Conservation (phyloP, 2,797 vertebrate species). For the Diplodus sargus region DNA sequence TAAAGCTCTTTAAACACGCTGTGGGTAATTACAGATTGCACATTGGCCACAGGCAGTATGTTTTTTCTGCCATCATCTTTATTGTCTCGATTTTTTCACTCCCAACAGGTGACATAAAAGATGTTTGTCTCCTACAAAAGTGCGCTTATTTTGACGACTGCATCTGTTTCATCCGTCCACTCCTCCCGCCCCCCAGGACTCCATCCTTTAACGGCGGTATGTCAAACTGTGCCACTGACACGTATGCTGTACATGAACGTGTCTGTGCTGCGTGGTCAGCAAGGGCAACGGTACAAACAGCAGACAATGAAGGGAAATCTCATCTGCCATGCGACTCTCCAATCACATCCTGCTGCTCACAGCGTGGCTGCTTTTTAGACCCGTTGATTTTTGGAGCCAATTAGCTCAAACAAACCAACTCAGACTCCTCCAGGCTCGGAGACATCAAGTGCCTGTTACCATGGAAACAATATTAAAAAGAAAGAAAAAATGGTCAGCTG, state of each 20-base stretch:
- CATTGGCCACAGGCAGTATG: constrained; percentile 22
- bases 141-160: background rate
- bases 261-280: constrained; percentile 2
- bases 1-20: constrained; percentile 19
- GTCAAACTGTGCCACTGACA: background rate
- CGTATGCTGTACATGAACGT: background rate
- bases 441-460: constrained; percentile 40
- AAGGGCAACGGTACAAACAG: background rate
- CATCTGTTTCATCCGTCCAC: background rate
- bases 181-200: background rate
- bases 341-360: constrained; percentile 9
- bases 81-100: constrained; percentile 7
- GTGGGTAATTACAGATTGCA: constrained; percentile 2
- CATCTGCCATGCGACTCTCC: constrained; percentile 11
- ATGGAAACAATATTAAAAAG: constrained; percentile 33
- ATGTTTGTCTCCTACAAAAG: background rate
- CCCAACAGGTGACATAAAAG: constrained; percentile 13
- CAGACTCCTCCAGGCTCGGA: background rate
- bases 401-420: constrained; percentile 36
- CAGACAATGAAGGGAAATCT: constrained; percentile 11
- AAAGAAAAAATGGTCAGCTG: background rate
- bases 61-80: constrained; percentile 5
- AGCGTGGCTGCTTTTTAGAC: constrained; percentile 27
- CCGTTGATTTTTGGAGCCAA: constrained; percentile 42
- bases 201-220: constrained; percentile 10